Evolutionary conservation across 2,888 invertebrate species (phyloP).

Genomic region (Gymnocheta viridis): DNA sequence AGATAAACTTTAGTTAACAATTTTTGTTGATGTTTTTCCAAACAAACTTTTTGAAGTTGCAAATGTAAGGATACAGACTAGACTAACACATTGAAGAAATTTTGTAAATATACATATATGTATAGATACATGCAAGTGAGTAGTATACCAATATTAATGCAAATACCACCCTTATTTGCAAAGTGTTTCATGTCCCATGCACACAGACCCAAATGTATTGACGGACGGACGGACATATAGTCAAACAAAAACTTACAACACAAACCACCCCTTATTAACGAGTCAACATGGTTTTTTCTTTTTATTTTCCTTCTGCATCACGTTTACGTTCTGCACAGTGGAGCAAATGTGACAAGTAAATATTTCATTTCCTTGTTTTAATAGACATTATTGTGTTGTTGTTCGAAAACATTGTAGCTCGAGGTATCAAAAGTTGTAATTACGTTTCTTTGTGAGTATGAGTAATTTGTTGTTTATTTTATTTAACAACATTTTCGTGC

Average conservation of each 20-base stretch:
- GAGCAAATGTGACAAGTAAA: conserved; percentile 7
- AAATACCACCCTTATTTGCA: conserved; percentile 43
- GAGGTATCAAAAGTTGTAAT: conserved; percentile 16
- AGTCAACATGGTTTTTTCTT: conserved; percentile 59
- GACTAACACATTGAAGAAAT: neutral
- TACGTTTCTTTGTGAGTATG: neutral
- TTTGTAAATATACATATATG: neutral
- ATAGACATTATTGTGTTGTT: neutral
- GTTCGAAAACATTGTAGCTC: neutral
- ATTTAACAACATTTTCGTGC: conserved; percentile 57
- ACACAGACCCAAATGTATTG: neutral
- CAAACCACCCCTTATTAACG: conserved; percentile 67
- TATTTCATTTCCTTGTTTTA: neutral
- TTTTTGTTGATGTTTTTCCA: conserved; percentile 9
- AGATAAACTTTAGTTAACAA: conserved; percentile 29
- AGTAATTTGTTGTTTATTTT: conserved; percentile 59
- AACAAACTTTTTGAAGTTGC: conserved; percentile 43
- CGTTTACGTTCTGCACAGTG: conserved; percentile 21
- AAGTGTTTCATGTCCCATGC: conserved; percentile 17
- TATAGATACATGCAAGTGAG: neutral
- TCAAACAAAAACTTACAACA: conserved; percentile 35
- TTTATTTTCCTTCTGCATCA: conserved; percentile 23
- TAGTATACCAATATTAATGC: conserved; percentile 9
- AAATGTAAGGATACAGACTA: conserved; percentile 5
- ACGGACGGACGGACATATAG: neutral